phyloP scores from a whole-genome alignment of 2,888 invertebrate species.

The Scelioninae gen. 1 region DNA sequence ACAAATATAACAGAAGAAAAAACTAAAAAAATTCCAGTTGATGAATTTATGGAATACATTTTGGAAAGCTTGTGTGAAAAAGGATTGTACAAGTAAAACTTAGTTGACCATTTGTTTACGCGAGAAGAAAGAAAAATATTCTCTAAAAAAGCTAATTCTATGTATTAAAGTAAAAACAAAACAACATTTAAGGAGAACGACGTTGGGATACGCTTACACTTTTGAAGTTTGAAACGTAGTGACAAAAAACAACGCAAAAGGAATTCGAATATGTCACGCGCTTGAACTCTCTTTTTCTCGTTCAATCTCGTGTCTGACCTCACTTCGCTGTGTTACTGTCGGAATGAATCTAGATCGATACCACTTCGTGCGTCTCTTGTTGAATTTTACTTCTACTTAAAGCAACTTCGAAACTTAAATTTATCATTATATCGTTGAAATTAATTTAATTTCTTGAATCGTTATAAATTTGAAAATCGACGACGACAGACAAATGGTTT shows the following conservation, averaged over 20 bases:
- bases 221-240: constrained; percentile 27
- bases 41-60: too few relatives aligned
- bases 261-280: constrained; percentile 50
- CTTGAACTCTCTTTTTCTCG: constrained; percentile 40
- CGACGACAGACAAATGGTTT: too few relatives aligned
- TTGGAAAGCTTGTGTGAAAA: too few relatives aligned
- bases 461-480: too few relatives aligned
- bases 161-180: neutral
- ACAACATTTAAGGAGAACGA: neutral
- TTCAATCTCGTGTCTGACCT: constrained; percentile 49
- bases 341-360: constrained; percentile 55
- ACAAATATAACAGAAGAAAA: too few relatives aligned
- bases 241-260: constrained; percentile 18
- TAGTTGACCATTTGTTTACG: too few relatives aligned
- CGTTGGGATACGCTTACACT: neutral
- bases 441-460: constrained; percentile 11
- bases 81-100: too few relatives aligned
- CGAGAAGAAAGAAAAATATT: too few relatives aligned
- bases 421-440: constrained; percentile 17
- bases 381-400: constrained; percentile 29
- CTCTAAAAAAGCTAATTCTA: too few relatives aligned
- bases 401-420: constrained; percentile 33
- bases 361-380: constrained; percentile 30
- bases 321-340: constrained; percentile 35
- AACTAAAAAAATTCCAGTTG: too few relatives aligned